Evolutionary conservation across 2,888 invertebrate species (phyloP).

Genomic region (Zhengitettix transpicula): DNA sequence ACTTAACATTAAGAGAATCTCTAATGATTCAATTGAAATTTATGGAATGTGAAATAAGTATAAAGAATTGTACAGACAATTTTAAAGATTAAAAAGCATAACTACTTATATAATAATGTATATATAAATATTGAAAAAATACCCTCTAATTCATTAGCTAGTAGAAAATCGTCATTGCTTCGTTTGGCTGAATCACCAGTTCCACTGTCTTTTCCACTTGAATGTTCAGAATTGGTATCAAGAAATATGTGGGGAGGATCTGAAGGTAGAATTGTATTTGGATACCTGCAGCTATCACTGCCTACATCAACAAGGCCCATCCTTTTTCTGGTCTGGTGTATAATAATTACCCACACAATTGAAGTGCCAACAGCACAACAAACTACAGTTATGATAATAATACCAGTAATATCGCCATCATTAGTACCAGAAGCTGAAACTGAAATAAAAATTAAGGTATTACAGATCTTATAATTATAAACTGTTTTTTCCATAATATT

Average conservation of each 20-base stretch:
- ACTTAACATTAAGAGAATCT: not conserved
- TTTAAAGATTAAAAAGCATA: not conserved
- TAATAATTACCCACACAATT: slow-evolving; percentile 79
- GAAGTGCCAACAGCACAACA: slow-evolving; percentile 86
- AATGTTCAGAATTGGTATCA: slow-evolving; percentile 57
- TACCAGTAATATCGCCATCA: slow-evolving; percentile 66
- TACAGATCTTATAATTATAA: not conserved
- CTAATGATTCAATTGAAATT: not conserved
- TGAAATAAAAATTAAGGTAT: slow-evolving; percentile 13
- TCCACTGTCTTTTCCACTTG: slow-evolving; percentile 59
- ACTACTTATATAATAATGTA: not conserved
- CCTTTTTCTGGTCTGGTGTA: slow-evolving; percentile 65
- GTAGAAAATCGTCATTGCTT: slow-evolving; percentile 39
- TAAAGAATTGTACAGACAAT: not conserved
- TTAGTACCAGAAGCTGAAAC: slow-evolving; percentile 36
- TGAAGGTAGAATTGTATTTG: slow-evolving; percentile 4
- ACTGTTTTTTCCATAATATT: too few relatives aligned
- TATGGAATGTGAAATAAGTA: not conserved
- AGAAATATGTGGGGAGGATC: slow-evolving; percentile 27
- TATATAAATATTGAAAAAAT: not conserved
- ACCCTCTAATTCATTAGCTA: not conserved
- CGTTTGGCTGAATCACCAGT: slow-evolving; percentile 64
- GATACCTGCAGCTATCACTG: slow-evolving; percentile 4
- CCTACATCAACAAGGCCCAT: slow-evolving; percentile 26
- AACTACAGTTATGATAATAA: slow-evolving; percentile 77